Evolutionary conservation across 2,113 vertebrate species (phyloP), one percentile per base, ranked within the genome.

Genomic region (Eudyptes chrysolophus): DNA sequence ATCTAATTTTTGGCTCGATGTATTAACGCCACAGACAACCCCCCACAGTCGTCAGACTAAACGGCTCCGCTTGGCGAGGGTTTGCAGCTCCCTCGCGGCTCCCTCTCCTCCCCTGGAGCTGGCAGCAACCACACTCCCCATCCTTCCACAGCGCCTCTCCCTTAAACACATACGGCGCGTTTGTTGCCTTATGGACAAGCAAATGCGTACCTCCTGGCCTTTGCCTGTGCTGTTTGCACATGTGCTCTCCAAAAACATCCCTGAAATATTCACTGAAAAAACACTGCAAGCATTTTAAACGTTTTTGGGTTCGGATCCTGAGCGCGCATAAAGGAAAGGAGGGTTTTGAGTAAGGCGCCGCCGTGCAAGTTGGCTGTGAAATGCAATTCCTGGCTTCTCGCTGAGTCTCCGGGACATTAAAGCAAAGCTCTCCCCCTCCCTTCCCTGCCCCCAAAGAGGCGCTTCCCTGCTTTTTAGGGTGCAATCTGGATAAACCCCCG

Each of bases 21-120:
- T 17, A 10, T 70, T 14, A 29, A 68, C 1, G 1, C 16, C 2
- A 1, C 7, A 29, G 36, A 36, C 58, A 24, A 3, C 6, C 24
- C 15, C 5, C 6, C 49, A 36, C 2, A 1, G 13, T 76, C 16
- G 0, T 69, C 70, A 76, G 38, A 34, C 36, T 27, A 32, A 51
- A 52, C 4, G 5, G 38, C 26, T 40, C 55, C 8, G 4, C 24
- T 58, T 3, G 3, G 54, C 2, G 3, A 44, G 36, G 52, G 19
- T 24, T 29, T 49, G 9, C 16, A 38, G 70, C 58, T 64, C 82
- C 48, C 25, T 20, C 2, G 5, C 9, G 1, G 8, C 48, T 34
- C 36, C 32, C 32, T 11, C 54, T 42, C 29, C 42, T 76, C 44
- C 84, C 42, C 42, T 32, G 54, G 36, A 51, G 46, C 84, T 51